phyloP scores from a whole-genome alignment of 2,797 vertebrate genomes.

The Characodon lateralis region DNA sequence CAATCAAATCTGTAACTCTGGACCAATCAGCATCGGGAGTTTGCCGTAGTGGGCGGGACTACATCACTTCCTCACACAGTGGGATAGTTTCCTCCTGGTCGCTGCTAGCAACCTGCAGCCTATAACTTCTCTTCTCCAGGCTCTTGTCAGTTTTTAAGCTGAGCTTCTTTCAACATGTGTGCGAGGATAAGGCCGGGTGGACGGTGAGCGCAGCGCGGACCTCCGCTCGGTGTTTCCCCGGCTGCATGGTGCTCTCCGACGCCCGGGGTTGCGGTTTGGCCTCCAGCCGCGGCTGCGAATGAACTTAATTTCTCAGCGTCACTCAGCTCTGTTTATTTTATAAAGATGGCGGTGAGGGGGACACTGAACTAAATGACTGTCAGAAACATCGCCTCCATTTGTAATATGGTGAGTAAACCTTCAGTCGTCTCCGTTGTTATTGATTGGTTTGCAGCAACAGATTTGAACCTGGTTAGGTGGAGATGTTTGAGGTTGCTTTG shows the following conservation, averaged over 20 bases:
- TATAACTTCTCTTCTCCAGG: constrained; percentile 53
- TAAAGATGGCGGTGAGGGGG: constrained; percentile 92
- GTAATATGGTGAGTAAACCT: constrained; percentile 96
- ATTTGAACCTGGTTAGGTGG: constrained; percentile 28
- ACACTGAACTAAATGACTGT: constrained; percentile 99
- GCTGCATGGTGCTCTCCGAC: constrained; percentile 67
- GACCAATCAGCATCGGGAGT: constrained; percentile 44
- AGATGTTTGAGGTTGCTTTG: constrained; percentile 27
- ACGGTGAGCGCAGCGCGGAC: constrained; percentile 24
- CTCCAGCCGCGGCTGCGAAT: constrained; percentile 75
- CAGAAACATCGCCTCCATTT: constrained; percentile 99
- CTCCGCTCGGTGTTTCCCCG: not conserved
- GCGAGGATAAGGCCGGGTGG: constrained; percentile 54
- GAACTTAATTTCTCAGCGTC: constrained; percentile 60
- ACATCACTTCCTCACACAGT: constrained; percentile 22
- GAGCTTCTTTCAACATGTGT: constrained; percentile 8
- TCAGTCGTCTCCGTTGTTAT: constrained; percentile 32
- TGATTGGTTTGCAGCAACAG: constrained; percentile 30
- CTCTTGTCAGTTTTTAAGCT: constrained; percentile 10
- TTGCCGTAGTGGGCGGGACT: constrained; percentile 55
- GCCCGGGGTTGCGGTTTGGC: constrained; percentile 74
- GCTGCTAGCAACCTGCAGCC: constrained; percentile 76
- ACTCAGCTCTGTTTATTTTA: constrained; percentile 83
- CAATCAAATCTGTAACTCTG: constrained; percentile 45
- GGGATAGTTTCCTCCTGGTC: constrained; percentile 59